Evolutionary conservation across 2,888 invertebrate genomes (phyloP).

Genomic region (Chromoteleia sp.): DNA sequence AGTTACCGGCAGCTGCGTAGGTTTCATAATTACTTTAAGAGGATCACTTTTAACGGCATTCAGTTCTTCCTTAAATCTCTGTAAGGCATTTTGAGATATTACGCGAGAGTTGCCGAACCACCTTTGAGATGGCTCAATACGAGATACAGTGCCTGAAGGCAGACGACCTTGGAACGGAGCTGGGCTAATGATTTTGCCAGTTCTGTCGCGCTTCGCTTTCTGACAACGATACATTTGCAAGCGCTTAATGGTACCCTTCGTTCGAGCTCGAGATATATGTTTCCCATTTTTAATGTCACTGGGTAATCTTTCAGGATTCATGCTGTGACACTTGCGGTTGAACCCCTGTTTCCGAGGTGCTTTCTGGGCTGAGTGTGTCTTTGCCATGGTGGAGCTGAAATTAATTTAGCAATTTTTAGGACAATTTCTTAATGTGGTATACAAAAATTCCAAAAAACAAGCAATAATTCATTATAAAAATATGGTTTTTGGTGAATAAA

Average conservation of each 20-base stretch:
- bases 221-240: constrained; percentile 99
- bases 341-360: constrained; percentile 93
- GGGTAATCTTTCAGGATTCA: constrained; percentile 95
- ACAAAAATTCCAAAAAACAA: no score
- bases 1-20: constrained; percentile 97
- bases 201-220: constrained; percentile 95
- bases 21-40: constrained; percentile 98
- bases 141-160: constrained; percentile 94
- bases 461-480: no score
- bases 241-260: constrained; percentile 97
- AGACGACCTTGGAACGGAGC: constrained; percentile 98
- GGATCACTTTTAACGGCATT: constrained; percentile 98
- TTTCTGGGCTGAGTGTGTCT: constrained; percentile 90
- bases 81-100: constrained; percentile 95
- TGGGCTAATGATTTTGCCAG: constrained; percentile 95
- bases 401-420: no score
- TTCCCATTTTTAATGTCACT: constrained; percentile 90
- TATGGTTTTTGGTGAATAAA: no score
- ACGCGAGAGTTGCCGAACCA: constrained; percentile 99
- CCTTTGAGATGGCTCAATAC: constrained; percentile 98
- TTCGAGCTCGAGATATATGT: constrained; percentile 91
- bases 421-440: no score
- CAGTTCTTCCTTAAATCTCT: constrained; percentile 97
- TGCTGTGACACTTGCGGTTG: constrained; percentile 94
- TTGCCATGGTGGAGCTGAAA: constrained; percentile 87